phyloP scores from a whole-genome alignment of 2,888 invertebrate species.

The Troilus luridus region DNA sequence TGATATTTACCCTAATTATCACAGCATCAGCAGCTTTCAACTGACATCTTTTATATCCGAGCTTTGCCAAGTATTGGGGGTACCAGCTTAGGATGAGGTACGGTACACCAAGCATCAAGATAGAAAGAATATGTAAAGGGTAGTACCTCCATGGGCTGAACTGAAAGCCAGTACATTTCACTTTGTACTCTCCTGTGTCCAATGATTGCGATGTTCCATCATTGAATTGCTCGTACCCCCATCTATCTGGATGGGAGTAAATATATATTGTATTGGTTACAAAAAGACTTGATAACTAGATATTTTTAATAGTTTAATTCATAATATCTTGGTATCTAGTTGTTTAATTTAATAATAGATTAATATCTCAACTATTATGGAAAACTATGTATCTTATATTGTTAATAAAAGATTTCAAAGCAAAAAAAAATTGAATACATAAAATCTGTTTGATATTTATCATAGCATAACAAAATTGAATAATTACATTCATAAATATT shows the following conservation, averaged over 20 bases:
- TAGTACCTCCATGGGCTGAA: conserved; percentile 46
- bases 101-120: conserved; percentile 63
- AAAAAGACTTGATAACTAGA: not conserved
- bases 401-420: too few species aligned
- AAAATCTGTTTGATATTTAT: too few species aligned
- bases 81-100: conserved; percentile 66
- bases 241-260: conserved; percentile 54
- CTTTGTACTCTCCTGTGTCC: conserved; percentile 62
- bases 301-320: not conserved
- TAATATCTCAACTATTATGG: too few species aligned
- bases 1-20: conserved; percentile 65
- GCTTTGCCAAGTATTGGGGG: conserved; percentile 63
- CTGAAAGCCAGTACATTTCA: conserved; percentile 62
- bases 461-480: too few species aligned
- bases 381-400: too few species aligned
- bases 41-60: conserved; percentile 63
- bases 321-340: too few species aligned
- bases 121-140: conserved; percentile 56
- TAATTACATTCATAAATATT: too few species aligned
- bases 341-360: too few species aligned
- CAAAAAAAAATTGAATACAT: too few species aligned
- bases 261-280: not conserved
- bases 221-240: conserved; percentile 63
- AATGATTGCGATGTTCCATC: conserved; percentile 63
- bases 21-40: conserved; percentile 65